Conservation (phyloP, 2,888 invertebrate genomes). For the Tipula unca region DNA sequence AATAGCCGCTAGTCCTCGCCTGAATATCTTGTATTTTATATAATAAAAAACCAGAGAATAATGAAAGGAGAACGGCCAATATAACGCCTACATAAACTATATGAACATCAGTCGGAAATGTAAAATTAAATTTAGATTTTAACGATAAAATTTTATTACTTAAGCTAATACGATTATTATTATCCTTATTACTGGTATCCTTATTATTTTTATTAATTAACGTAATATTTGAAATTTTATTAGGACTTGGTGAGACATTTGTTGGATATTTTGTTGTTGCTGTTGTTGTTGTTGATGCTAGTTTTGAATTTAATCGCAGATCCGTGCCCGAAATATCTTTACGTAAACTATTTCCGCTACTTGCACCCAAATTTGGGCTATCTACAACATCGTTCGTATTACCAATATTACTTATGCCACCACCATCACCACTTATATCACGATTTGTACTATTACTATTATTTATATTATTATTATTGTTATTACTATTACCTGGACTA, state of each 20-base stretch:
- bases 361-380: background rate
- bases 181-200: background rate
- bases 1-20: constrained; percentile 38
- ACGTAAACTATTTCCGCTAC: background rate
- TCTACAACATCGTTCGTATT: background rate
- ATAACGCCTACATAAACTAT: constrained; percentile 38
- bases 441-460: background rate
- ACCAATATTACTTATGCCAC: background rate
- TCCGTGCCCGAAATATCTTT: background rate
- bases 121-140: constrained; percentile 28
- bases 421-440: background rate
- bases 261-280: background rate
- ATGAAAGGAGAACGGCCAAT: constrained; percentile 35
- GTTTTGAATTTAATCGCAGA: background rate
- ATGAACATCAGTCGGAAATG: constrained; percentile 37
- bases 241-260: constrained; percentile 16
- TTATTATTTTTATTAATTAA: constrained; percentile 2
- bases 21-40: constrained; percentile 40
- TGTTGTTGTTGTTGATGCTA: background rate
- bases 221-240: background rate
- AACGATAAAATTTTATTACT: constrained; percentile 1
- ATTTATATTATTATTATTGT: background rate
- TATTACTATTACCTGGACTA: constrained; percentile 27
- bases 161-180: background rate
- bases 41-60: constrained; percentile 39